Conservation (phyloP, 1,140 invertebrate species). For the Manduca sexta region DNA sequence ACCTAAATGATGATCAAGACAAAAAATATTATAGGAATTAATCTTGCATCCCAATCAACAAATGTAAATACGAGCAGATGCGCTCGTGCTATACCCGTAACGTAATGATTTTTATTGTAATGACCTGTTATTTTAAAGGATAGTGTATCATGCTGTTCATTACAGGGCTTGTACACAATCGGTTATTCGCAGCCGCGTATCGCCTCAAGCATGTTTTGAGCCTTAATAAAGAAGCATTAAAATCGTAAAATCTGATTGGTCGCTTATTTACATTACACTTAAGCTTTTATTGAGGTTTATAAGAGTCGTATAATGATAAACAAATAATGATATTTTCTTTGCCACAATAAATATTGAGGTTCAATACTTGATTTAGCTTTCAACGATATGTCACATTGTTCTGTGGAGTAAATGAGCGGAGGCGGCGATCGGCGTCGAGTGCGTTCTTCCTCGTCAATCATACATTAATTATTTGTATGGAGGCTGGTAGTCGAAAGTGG, state of each 20-base stretch:
- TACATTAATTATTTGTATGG: constrained; percentile 29
- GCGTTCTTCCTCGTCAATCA: constrained; percentile 17
- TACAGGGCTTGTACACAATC: background rate
- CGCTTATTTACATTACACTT: no score
- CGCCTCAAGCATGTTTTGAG: background rate
- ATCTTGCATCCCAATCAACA: constrained; percentile 61
- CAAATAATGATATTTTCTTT: constrained; percentile 1
- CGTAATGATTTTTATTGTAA: constrained; percentile 22
- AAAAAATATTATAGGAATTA: constrained; percentile 67
- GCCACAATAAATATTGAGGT: background rate
- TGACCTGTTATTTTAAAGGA: constrained; percentile 25
- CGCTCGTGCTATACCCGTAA: constrained; percentile 36
- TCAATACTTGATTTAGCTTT: no score
- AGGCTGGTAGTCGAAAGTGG: constrained; percentile 26
- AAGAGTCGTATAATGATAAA: constrained; percentile 1
- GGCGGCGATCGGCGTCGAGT: background rate
- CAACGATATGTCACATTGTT: background rate
- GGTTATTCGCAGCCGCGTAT: constrained; percentile 1
- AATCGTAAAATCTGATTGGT: no score
- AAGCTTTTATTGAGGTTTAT: no score
- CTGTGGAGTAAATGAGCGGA: background rate
- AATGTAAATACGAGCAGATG: constrained; percentile 68
- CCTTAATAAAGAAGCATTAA: background rate
- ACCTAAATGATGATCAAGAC: constrained; percentile 64
- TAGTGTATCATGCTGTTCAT: background rate